These are phyloP conservation scores for Drosophila takahashii DNA, from an alignment of 1,140 invertebrate genomes.

Conservation along the genomic window DNA sequence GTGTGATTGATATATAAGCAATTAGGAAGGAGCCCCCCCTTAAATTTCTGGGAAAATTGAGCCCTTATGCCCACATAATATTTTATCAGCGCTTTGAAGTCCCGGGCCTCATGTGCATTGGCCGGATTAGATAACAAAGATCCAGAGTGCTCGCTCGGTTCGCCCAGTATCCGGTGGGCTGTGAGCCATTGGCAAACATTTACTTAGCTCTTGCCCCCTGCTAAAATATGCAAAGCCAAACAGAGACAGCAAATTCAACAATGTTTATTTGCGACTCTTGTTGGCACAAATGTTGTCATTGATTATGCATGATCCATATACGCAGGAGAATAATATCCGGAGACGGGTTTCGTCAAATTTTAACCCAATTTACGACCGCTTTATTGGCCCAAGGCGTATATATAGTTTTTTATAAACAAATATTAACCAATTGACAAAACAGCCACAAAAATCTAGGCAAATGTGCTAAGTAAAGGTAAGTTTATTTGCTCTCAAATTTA, in stretches of 20 bases:
- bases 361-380: slow-evolving; percentile 40
- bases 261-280: slow-evolving; percentile 51
- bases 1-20: slow-evolving; percentile 7
- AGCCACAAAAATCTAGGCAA: slow-evolving; percentile 24
- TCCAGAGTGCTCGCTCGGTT: slow-evolving; percentile 23
- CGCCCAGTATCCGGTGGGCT: slow-evolving; percentile 44
- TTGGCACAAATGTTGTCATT: slow-evolving; percentile 50
- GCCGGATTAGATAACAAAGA: slow-evolving; percentile 52
- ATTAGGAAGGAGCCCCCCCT: neutral
- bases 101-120: slow-evolving; percentile 25
- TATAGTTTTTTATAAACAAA: slow-evolving; percentile 19
- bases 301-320: slow-evolving; percentile 53
- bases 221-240: slow-evolving; percentile 48
- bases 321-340: neutral
- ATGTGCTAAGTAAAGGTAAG: slow-evolving; percentile 45
- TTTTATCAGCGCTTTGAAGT: slow-evolving; percentile 19
- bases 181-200: slow-evolving; percentile 51
- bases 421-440: slow-evolving; percentile 33
- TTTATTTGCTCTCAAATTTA: slow-evolving; percentile 25
- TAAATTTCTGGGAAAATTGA: neutral
- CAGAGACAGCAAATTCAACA: slow-evolving; percentile 35
- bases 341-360: slow-evolving; percentile 39
- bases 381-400: slow-evolving; percentile 7
- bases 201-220: slow-evolving; percentile 47
- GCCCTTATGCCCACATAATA: neutral